Base-by-base conservation (phyloP, 2,113 vertebrate species). In the Nothobranchius furzeri region DNA sequence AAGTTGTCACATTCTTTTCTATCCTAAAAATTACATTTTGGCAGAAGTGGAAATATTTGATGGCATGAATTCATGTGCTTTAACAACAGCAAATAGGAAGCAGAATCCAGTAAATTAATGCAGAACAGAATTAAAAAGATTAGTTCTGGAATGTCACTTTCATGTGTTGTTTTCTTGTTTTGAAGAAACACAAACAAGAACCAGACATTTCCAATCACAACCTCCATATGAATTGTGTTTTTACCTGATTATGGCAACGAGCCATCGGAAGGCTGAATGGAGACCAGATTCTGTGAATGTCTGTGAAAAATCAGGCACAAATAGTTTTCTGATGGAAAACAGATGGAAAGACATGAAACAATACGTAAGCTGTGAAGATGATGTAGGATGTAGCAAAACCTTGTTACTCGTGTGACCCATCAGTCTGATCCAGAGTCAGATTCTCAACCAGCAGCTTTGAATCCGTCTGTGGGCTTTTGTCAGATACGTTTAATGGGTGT, bases 331-430 rank as follows among this genome's bases (percentile, higher is more conserved):
- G 67, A 87, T 81, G 62, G 67, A 68, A 88, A 86, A 68, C 79
- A 89, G 78, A 85, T 87, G 84, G 30, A 54, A 64, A 53, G 65
- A 80, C 85, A 72, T 35, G 60, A 79, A 78, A 74, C 60, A 64
- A 70, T 73, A 78, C 68, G 45, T 60, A 15, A 83, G 60, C 67
- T 72, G 58, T 68, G 82, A 79, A 73, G 64, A 85, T 85, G 84
- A 88, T 80, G 47, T 69, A 79, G 47, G 60, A 59, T 66, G 86
- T 79, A 78, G 65, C 68, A 61, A 78, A 80, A 6, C 17, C 49
- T 40, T 40, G 12, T 60, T 47, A 61, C 56, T 60, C 70, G 76
- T 15, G 57, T 68, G 70, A 70, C 47, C 63, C n/a, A n/a, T 62
- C 48, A 68, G 59, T 65, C 53, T 77, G 74, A 79, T 6, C 6